Evolutionary conservation across 2,888 invertebrate species (phyloP), one percentile per base, ranked within the genome.

Genomic region (Ptilodon capucinus): DNA sequence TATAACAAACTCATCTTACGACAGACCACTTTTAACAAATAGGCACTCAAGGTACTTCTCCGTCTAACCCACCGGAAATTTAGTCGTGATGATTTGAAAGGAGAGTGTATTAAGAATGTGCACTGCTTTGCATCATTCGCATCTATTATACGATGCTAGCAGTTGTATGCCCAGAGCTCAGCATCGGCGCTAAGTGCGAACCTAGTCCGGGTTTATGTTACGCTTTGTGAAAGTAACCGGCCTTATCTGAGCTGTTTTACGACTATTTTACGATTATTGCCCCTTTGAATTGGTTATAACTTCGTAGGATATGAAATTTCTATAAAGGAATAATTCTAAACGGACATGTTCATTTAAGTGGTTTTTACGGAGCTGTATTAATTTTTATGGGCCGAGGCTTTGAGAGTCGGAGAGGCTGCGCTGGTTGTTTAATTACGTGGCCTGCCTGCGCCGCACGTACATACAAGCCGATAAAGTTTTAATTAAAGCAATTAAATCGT

Each of bases 241-340:
- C 78, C 86, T 87, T 87, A 88, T 87, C 88, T 86, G 61, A 71
- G 64, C 77, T 68, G 71, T 76, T 89, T 88, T 89, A 90, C 74
- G 84, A 81, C 75, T 74, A 73, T 87, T 90, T 89, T 88, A 90
- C 84, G 87, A 85, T 87, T 87, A 89, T 89, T 79, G 83, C 86
- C 81, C 74, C 76, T 81, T 78, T 77, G 86, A 87, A 88, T 86
- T 79, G 87, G 82, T 86, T 84, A 86, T 87, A 83, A 85, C 85
- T 79, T 77, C 75, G 78, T 79, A 79, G 78, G 86, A 87, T 88
- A 87, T 90, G 84, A 86, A 88, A 85, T 81, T 86, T 84, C 82
- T 88, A 80, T 85, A 84, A 79, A 81, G 77, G 79, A 79, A 85
- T 83, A 79, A 81, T 80, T 85, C 85, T 76, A 82, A 86, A 88